Evolutionary conservation across 64 coral and sea anemone species (phyloP), one percentile per base, ranked within the genome.

Genomic region (Stichodactyla helianthus): DNA sequence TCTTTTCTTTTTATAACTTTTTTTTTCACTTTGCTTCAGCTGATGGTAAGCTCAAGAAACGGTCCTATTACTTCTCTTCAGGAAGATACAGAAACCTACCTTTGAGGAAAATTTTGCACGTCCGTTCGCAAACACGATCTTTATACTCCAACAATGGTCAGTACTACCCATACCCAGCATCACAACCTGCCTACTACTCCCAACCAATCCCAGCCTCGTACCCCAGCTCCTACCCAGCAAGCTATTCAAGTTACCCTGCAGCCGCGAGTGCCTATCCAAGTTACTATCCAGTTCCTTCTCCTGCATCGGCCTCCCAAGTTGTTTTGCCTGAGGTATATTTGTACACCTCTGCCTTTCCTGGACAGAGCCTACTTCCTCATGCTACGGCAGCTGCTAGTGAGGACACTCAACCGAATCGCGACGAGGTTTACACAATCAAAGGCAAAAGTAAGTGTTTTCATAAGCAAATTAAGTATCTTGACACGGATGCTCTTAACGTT

Each of bases 401-500:
- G 81, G 61, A 85, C 10, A 76, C 85, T 6, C 90, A 85, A 20
- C 90, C 90, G 0, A 67, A 92, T 55, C 78, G 90, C 53, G 70
- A 85, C 23, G 90, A 92, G 20, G 77, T 71, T 7, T 92, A 87
- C 27, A 83, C 83, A 17, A 92, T 92, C 90, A 82, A 79, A 71
- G 90, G 77, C 53, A 87, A 80, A 92, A 61, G 90, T 92, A 86
- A 92, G 90, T 54, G 68, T 9, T 31, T 74, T 2, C 4, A 44
- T 44, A 3, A 44, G 35, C 35, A 44, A 2, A 44, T 3, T 58
- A 58, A 15, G 54, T 53, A 6, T 88, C 23, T 28, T 10, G 52
- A 27, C 22, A 35, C 10, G 5, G 59, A 0, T 20, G 26, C 17
- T 84, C 5, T 59, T 19, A n/a, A 13, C 2, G 55, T 62, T 84